phyloP scores from a whole-genome alignment of 2,888 invertebrate species.

The Acrocera orbiculus region DNA sequence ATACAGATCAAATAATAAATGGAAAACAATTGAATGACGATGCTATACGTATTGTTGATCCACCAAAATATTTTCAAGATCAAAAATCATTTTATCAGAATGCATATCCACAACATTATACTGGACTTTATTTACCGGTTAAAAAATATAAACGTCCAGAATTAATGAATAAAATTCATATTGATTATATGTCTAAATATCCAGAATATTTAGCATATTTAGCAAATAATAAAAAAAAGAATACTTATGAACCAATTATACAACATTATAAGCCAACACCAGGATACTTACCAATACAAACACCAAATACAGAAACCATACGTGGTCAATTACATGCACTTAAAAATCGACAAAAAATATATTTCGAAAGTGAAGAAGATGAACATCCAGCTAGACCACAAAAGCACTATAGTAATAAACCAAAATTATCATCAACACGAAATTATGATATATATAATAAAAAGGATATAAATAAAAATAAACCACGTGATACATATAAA shows the following conservation, averaged over 20 bases:
- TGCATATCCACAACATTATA: neutral
- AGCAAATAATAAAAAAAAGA: too few relatives aligned
- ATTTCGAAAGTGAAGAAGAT: conserved; percentile 33
- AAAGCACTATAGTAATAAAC: conserved; percentile 1
- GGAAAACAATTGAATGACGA: too few relatives aligned
- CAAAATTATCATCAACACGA: conserved; percentile 2
- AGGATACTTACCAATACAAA: conserved; percentile 6
- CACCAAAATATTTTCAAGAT: conserved; percentile 21
- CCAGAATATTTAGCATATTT: too few relatives aligned
- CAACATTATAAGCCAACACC: conserved; percentile 2
- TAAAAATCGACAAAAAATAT: conserved; percentile 32
- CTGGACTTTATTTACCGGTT: too few relatives aligned
- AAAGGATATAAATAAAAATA: conserved; percentile 4
- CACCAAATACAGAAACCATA: conserved; percentile 5
- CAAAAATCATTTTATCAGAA: conserved; percentile 13
- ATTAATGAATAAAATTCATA: too few relatives aligned
- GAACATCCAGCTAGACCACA: conserved; percentile 32
- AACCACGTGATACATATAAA: conserved; percentile 5
- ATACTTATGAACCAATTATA: neutral
- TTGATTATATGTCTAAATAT: too few relatives aligned
- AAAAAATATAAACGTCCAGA: too few relatives aligned
- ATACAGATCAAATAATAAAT: too few relatives aligned
- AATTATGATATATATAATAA: conserved; percentile 3
- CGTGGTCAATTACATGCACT: conserved; percentile 28
- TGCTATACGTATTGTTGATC: conserved; percentile 25